Evolutionary conservation across 2,113 vertebrate species (phyloP).

Genomic region (Prietella phreatophila): DNA sequence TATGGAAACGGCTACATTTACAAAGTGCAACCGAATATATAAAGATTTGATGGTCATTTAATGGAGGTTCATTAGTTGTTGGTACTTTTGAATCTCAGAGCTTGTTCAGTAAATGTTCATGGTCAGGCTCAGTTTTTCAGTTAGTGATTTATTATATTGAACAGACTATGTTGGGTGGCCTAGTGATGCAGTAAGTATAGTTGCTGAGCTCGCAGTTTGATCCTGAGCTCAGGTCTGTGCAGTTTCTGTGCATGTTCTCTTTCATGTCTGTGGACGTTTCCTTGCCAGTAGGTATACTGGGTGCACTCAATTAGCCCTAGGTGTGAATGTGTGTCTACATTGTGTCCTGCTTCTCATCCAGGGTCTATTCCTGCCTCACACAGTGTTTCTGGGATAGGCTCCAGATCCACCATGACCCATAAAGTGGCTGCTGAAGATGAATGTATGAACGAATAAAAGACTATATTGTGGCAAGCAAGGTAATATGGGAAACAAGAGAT

Average conservation of each 20-base stretch:
- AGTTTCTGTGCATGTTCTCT: neutral
- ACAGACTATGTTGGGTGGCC: neutral
- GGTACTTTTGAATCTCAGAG: neutral
- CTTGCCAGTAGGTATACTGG: neutral
- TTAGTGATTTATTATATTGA: neutral
- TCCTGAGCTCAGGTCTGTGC: neutral
- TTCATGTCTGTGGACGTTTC: neutral
- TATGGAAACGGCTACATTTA: neutral
- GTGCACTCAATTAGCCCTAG: neutral
- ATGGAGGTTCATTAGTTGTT: neutral
- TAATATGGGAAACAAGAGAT: slow-evolving; percentile 26
- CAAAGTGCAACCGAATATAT: neutral
- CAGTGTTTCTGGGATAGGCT: neutral
- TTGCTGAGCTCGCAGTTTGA: neutral
- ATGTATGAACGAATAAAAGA: neutral
- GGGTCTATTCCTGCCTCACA: neutral
- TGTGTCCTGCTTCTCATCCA: neutral
- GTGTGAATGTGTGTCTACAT: neutral
- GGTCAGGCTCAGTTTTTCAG: slow-evolving; percentile 2
- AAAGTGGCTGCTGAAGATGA: neutral
- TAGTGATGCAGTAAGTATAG: neutral
- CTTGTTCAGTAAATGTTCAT: neutral
- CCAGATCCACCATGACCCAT: neutral
- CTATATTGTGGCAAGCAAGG: neutral
- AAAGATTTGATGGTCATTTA: neutral